These are phyloP conservation scores for Leptobrachium leishanense DNA, from an alignment of 2,113 vertebrate genomes.

Conservation along the genomic window DNA sequence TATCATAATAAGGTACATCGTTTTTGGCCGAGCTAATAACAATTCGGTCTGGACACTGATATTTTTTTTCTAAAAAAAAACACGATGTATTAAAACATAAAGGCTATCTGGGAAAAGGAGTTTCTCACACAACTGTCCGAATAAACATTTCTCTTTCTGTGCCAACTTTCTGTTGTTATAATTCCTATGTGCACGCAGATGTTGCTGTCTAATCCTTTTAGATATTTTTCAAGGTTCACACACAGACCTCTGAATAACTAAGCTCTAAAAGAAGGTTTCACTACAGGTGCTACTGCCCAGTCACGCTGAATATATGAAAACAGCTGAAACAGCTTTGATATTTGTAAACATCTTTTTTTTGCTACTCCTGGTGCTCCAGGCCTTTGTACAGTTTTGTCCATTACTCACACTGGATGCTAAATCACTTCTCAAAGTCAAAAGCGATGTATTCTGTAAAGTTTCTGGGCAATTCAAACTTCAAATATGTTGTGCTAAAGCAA, in stretches of 20 bases:
- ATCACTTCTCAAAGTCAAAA: background rate
- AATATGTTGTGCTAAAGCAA: background rate
- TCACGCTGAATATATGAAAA: background rate
- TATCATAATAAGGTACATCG: no score
- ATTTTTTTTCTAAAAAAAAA: no score
- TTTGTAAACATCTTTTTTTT: background rate
- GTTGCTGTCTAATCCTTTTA: background rate
- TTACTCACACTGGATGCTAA: background rate
- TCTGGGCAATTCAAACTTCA: background rate
- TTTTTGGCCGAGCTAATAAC: no score
- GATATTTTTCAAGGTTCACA: background rate
- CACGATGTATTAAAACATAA: no score
- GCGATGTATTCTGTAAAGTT: background rate
- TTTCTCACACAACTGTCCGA: no score
- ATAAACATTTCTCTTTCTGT: background rate
- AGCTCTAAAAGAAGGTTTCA: background rate
- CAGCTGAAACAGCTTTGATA: background rate
- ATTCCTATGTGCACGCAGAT: background rate
- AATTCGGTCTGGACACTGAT: no score
- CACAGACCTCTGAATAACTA: background rate
- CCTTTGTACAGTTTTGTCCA: background rate
- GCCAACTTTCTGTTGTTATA: background rate
- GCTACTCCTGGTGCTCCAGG: background rate
- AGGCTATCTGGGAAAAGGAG: no score
- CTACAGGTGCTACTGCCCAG: background rate